Evolutionary conservation across 1,140 invertebrate genomes (phyloP), one percentile per base, ranked within the genome.

Genomic region (Nebria ingens): DNA sequence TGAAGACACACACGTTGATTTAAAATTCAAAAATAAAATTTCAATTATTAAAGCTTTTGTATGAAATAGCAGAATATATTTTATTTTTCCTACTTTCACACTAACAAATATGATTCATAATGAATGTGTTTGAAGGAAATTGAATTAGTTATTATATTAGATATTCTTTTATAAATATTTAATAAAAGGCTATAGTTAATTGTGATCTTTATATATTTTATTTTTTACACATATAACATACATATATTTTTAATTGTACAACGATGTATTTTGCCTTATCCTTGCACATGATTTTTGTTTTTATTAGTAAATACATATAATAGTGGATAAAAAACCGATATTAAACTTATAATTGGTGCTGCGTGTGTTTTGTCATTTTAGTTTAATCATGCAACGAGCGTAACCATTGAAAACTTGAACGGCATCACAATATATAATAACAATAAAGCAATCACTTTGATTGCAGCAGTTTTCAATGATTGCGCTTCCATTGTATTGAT

Each of bases 181-280:
- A n/a, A n/a, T n/a, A n/a, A n/a, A n/a, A n/a, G n/a, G n/a, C n/a
- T n/a, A n/a, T n/a, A n/a, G n/a, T n/a, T n/a, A n/a, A n/a, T 34
- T 34, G 25, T 34, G 25, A 9, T n/a, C 25, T 45, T 45, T 4
- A 45, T 45, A 45, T 45, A 45, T 11, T 45, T 12, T 45, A 45
- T 45, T 45, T 45, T 45, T 45, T 45, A 45, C 40, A 45, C 40
- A 45, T 45, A 45, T 45, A 45, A 45, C 40, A 45, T 45, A 45
- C 40, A 45, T 45, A 45, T 45, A 45, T 45, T 45, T 45, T 45
- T 45, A 45, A 45, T 45, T 45, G 40, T 17, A 45, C 40, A 45
- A 45, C 40, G 40, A 11, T 9, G 4, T 29, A 6, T n/a, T 29
- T 29, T 29, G 4, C 13, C 17, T 45, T 4, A 11, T 12, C 40